Evolutionary conservation across 2,797 vertebrate species (phyloP), one percentile per base, ranked within the genome.

Genomic region (Anolis apletophallus): DNA sequence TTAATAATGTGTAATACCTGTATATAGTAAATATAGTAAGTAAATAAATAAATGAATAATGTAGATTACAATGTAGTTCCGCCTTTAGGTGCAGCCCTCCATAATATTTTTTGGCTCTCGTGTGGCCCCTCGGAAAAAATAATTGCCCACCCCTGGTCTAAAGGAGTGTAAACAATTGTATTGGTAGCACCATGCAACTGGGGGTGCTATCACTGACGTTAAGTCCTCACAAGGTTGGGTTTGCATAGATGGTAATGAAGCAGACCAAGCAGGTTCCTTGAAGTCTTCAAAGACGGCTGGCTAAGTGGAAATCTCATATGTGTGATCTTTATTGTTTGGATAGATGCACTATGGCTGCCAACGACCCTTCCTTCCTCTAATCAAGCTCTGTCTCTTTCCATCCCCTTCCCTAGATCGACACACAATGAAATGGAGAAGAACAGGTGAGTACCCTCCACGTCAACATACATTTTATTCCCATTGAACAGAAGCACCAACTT

Each of bases 361-460:
- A 69, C 64, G 80, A 0, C 17, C 19, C 34, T 64, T 36, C 71
- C 68, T 73, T 85, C 77, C 81, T 64, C 34, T 91, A 69, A 93
- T 69, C 5, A 29, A 4, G 55, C 2, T 29, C 3, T n/a, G 10
- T 0, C 79, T 88, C 32, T 29, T 54, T 52, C 50, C 50, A 7
- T 23, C 36, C 87, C 88, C 52, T 92, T 54, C 96, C 95, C 81
- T 96, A 99, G 98, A 96, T 99, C 98, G 68, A 98, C 98, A 21
- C 98, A 99, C 96, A 99, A 99, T 67, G 98, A 99, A 96, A 99
- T 99, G 98, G 98, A 99, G 91, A 99, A 99, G 94, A 99, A 99
- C 97, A 98, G 98, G 98, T 99, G 96, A 94, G 93, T 96, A 40
- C 71, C 0, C 11, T 46, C 14, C 85, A 34, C 64, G 14, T n/a